Evolutionary conservation across 2,113 vertebrate genomes (phyloP), one percentile per base, ranked within the genome.

Genomic region (Dicrurus megarhynchus): DNA sequence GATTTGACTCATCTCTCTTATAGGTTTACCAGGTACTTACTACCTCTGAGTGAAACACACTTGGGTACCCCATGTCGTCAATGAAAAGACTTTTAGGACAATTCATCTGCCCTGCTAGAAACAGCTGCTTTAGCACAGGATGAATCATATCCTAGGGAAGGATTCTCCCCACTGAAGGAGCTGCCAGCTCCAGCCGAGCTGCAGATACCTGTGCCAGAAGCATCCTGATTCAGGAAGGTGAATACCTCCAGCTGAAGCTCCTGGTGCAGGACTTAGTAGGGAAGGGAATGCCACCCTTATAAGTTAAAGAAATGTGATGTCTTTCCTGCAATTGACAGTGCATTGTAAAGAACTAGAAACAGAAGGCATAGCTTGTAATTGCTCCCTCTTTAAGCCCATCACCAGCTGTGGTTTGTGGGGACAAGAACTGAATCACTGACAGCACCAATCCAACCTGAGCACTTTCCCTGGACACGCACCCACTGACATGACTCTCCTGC

Each of bases 401-500:
- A 24, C 21, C 37, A 37, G 68, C 41, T 80, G 42, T 12, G 2
- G 0, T 13, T 7, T 46, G 19, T 77, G 32, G 32, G n/a, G 59
- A 37, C 41, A 33, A 56, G 39, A 28, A 11, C 24, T 5, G 37
- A 44, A 22, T 41, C 39, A 7, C 11, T 14, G 46, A 14, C 20
- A 41, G 30, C n/a, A 9, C 41, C 39, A 57, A 19, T 9, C 49
- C 42, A 35, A 12, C 14, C 10, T 3, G 8, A 52, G 33, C n/a
- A 16, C 16, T 32, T 84, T 69, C 19, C 55, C 64, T 32, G 46
- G 27, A 13, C 24, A 17, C 0, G 0, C 18, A 5, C 18, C 10
- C 33, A 5, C 19, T 0, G 7, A 3, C 2, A 0, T 1, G 13
- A 3, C 39, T 33, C 11, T 71, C 24, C 13, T 1, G 5, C 65